Base-by-base conservation (phyloP, 2,888 invertebrate species). In the Drosophila borborema region DNA sequence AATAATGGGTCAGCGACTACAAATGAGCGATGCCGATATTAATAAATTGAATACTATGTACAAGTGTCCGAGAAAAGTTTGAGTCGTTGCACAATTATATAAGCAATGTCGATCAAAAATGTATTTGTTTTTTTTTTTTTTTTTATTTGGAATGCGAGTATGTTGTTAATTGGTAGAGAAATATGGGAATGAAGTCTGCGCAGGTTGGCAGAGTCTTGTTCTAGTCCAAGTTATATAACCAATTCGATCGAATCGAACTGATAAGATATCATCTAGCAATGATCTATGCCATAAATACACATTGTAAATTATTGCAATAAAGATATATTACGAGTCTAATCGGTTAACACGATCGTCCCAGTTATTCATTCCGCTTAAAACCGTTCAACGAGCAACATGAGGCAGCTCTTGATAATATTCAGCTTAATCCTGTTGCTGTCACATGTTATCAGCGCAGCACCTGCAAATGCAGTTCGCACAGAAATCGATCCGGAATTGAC, bases 401-500 rank as follows among this genome's bases (percentile, higher is more conserved):
- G 46, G 6, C 23, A 28, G 20, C n/a, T 40, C 2, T 43, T 49
- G 0, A 14, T 49, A 23, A 6, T 54, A 18, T 8, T 48, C 20
- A 12, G 20, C 1, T 14, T 66, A 31, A 14, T 23, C 28, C 18
- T 61, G n/a, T 20, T 65, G 16, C 45, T 64, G 0, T 16, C 53
- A 1, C 31, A 23, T 18, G 20, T 14, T 34, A 23, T 10, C 41
- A 4, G 46, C 8, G 71, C 74, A 28, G 40, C 40, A 14, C 38
- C 74, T 20, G 81, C 74, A 36, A 72, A 81, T 23, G n/a, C 64
- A 9, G 10, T 1, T 9, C 66, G 43, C 3, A n/a, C 9, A 2
- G 80, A 72, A 49, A 16, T 48, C 5, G 96, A 97, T 90, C 96
- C 96, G 0, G 97, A 97, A 87, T 96, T 97, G 86, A 92, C 95